Conservation (phyloP, 2,888 invertebrate species). For the Rhogogaster chlorosoma region DNA sequence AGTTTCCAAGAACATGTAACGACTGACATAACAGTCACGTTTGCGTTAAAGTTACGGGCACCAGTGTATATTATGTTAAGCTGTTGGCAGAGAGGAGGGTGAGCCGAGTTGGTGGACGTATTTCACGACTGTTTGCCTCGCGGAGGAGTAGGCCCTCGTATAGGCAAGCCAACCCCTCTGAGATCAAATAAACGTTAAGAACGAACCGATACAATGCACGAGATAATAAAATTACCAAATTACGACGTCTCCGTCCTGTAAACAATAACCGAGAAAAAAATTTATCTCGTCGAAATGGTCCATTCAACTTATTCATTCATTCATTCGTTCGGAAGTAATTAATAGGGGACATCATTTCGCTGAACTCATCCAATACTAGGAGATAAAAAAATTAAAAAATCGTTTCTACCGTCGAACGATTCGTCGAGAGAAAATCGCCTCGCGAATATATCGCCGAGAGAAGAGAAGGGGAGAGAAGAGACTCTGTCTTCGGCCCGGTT, state of each 20-base stretch:
- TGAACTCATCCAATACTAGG: too few relatives aligned
- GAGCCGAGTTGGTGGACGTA: slow-evolving; percentile 45
- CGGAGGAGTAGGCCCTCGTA: slow-evolving; percentile 58
- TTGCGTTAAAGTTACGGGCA: slow-evolving; percentile 52
- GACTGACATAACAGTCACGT: slow-evolving; percentile 56
- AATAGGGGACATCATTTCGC: too few relatives aligned
- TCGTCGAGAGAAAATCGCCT: background rate
- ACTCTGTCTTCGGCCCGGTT: background rate
- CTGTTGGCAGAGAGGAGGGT: slow-evolving; percentile 45
- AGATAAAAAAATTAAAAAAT: too few relatives aligned
- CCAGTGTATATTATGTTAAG: slow-evolving; percentile 54
- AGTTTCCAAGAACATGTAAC: slow-evolving; percentile 53
- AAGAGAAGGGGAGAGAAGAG: background rate
- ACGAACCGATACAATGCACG: slow-evolving; percentile 57
- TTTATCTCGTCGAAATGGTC: too few relatives aligned
- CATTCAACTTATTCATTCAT: too few relatives aligned
- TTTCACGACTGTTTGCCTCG: slow-evolving; percentile 53
- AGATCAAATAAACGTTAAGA: slow-evolving; percentile 60
- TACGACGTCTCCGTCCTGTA: slow-evolving; percentile 55
- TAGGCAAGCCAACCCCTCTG: slow-evolving; percentile 20
- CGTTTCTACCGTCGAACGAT: background rate
- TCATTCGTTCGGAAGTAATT: too few relatives aligned
- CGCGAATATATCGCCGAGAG: background rate
- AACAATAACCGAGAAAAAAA: background rate
- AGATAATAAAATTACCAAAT: slow-evolving; percentile 63